Base-by-base conservation (phyloP, 2,888 invertebrate genomes). In the Cephus rjabovi region DNA sequence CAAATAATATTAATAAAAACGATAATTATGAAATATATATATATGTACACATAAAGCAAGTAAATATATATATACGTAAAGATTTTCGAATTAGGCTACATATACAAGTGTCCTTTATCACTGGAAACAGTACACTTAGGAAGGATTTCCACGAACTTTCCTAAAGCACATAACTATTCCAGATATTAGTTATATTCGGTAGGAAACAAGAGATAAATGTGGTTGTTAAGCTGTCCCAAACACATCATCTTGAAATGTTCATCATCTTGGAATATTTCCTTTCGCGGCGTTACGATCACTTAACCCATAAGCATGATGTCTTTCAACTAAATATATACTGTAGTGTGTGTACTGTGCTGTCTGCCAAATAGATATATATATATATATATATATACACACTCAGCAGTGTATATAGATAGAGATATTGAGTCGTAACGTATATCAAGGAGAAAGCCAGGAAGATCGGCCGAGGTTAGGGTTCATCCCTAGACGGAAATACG, bases 401-500 rank as follows among this genome's bases (percentile, higher is more conserved):
- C 15, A 56, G 56, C 9, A 56, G 56, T 56, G 56, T 56, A 56
- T 56, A 56, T 23, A 40, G 40, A 40, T 23, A 56, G 23, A 23
- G 56, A 56, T 56, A 56, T 56, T 9, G 23, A 56, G 56, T 56
- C 56, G 56, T 56, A 56, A 56, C 23, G 56, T 56, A 56, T 56
- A 56, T 56, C 56, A 56, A 23, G 56, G 56, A 56, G 56, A 56
- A 56, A 56, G 23, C 56, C 56, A 23, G 23, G 56, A 56, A 56
- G 56, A 56, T 56, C 56, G 56, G 56, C 23, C 56, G 56, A 23
- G 56, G 56, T 56, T 56, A 56, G 56, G 56, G 56, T 56, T 56
- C 56, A 71, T 31, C 74, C 81, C 85, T 84, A 88, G 56, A 56
- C 80, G 85, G 85, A 84, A 86, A 86, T 81, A 81, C 83, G 82